A percentile compares a stretch with the other conserved stretches of the same genome.
phyloP scores from a whole-genome alignment of 2,888 invertebrate species.

The Chorisops tibialis region DNA sequence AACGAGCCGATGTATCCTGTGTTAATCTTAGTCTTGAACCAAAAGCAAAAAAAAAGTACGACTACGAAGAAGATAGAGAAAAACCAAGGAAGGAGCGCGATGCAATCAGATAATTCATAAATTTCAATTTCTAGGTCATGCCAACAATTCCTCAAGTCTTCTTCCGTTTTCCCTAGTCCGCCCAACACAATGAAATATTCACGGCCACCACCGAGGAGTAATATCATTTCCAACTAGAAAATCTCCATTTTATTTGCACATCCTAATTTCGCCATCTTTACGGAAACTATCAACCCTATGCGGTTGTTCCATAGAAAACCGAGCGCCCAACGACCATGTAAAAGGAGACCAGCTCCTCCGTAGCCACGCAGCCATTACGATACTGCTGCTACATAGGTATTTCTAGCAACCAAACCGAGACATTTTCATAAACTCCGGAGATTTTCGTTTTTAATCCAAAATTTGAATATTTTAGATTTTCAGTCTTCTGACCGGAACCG shows the following conservation, averaged over 20 bases:
- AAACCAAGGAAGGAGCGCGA: too few relatives aligned
- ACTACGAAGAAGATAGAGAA: too few relatives aligned
- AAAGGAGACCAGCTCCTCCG: background rate
- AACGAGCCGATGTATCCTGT: too few relatives aligned
- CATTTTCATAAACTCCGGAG: constrained; percentile 23
- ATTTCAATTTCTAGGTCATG: too few relatives aligned
- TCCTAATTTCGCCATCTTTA: constrained; percentile 5
- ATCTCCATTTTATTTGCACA: constrained; percentile 2
- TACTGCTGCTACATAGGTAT: background rate
- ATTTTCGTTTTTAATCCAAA: constrained; percentile 23
- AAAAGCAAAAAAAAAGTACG: too few relatives aligned
- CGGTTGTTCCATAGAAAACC: background rate
- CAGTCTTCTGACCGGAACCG: background rate
- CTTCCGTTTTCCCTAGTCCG: too few relatives aligned
- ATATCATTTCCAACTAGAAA: background rate
- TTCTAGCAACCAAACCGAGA: background rate
- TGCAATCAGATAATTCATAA: too few relatives aligned
- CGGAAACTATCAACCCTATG: constrained; percentile 1
- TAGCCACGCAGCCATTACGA: background rate
- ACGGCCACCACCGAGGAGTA: background rate
- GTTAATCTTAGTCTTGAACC: too few relatives aligned
- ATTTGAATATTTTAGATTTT: constrained; percentile 25
- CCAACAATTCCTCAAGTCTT: too few relatives aligned
- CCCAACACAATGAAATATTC: too few relatives aligned
- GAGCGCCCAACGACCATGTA: background rate